Base-by-base conservation (phyloP, 1,140 invertebrate genomes). In the Helicoverpa zea region DNA sequence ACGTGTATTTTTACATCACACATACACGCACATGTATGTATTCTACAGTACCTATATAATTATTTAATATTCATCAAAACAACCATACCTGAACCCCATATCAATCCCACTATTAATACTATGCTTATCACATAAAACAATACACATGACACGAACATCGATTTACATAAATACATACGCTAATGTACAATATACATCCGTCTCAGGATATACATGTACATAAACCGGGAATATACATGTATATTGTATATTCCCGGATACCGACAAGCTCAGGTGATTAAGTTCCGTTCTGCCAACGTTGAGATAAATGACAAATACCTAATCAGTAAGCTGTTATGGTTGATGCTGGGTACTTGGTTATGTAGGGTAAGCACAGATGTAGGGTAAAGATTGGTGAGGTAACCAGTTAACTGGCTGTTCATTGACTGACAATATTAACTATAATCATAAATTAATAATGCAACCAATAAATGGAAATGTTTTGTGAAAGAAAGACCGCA, bases 251-350 rank as follows among this genome's bases (percentile, higher is more conserved):
- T 29, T 5, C 11, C 72, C 72, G 72, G 72, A 74, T 58, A 56
- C 70, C 49, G 52, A 56, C 72, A 74, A 74, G 72, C 72, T 58
- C 72, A 58, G 52, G 72, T 74, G 72, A 74, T 74, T 74, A 74
- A 74, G 72, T 74, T 74, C 72, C 72, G 72, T 72, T 72, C 49
- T 72, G 68, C 72, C 30, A 5, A 47, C 72, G 14, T 11, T 7
- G 72, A 74, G 52, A 74, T 74, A 51, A 74, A 74, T 74, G 43
- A 74, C 54, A 47, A 58, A 74, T 74, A 59, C 30, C 52, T 59
- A 58, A 74, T 74, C 52, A 74, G 72, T 54, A 14, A 13, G 16
- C 13, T 56, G 18, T 70, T 29, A 70, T 52, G 43, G 4, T 7
- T 12, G 43, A 12, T 58, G 14, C 49, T 43, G 35, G 35, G 35